These are phyloP conservation scores for Crocuta crocuta DNA, from an alignment of 2,113 vertebrate genomes.

Conservation along the genomic window DNA sequence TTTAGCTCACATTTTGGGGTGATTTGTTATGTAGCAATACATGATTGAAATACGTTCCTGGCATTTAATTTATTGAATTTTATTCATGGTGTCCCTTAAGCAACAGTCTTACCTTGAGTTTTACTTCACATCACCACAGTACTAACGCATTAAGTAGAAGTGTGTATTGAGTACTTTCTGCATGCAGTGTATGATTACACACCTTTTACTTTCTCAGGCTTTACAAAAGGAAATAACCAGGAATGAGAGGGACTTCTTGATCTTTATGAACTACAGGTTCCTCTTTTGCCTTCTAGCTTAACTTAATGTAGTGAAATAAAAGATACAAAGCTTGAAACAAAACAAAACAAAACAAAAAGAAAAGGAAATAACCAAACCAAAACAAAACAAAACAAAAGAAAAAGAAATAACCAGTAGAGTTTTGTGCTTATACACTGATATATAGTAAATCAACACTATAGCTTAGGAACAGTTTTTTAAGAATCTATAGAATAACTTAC, in stretches of 20 bases:
- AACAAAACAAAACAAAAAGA: neutral
- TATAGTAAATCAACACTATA: neutral
- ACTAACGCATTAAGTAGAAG: neutral
- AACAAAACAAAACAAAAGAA: neutral
- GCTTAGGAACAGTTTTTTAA: neutral
- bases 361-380: neutral
- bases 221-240: conserved; percentile 11
- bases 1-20: neutral
- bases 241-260: neutral
- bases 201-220: neutral
- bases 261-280: neutral
- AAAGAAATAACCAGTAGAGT: neutral
- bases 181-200: neutral
- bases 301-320: neutral
- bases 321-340: neutral
- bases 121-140: neutral
- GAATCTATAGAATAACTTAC: neutral
- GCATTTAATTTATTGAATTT: neutral
- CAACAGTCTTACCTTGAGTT: neutral
- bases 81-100: neutral
- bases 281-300: neutral
- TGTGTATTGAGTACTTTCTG: neutral
- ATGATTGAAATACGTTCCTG: neutral
- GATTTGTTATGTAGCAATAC: neutral
- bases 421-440: neutral